A percentile compares a stretch with the other conserved stretches of the same genome.
Conservation (phyloP, 1,140 invertebrate species). For the Acromyrmex charruanus region DNA sequence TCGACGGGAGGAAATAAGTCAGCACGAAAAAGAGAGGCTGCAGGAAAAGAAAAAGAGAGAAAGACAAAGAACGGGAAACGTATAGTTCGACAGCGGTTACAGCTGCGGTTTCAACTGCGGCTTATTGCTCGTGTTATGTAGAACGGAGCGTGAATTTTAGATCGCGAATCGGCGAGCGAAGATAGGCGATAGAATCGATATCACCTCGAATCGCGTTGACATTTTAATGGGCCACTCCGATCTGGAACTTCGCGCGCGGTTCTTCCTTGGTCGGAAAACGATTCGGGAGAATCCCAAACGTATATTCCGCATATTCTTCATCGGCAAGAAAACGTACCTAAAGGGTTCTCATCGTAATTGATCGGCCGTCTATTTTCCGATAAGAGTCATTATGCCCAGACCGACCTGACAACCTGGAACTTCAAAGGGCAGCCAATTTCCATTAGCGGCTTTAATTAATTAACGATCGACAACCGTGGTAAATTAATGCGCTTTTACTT, state of each 20-base stretch:
- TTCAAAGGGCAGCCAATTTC: constrained; percentile 57
- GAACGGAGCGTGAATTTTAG: constrained; percentile 35
- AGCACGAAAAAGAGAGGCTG: not conserved
- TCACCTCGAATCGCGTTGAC: constrained; percentile 12
- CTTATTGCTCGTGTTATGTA: constrained; percentile 50
- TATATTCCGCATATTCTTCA: constrained; percentile 23
- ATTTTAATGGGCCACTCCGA: constrained; percentile 47
- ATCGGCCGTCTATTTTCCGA: constrained; percentile 68
- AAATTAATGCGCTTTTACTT: constrained; percentile 63
- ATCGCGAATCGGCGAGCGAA: not conserved
- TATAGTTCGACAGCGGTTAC: not conserved
- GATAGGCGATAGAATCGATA: constrained; percentile 48
- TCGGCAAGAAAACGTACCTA: constrained; percentile 17
- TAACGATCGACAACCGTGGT: constrained; percentile 57
- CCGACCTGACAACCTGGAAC: constrained; percentile 37
- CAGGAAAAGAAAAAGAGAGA: not conserved
- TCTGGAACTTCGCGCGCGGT: constrained; percentile 5
- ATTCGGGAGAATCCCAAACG: not conserved
- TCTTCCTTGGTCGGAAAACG: not conserved
- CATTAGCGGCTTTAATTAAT: constrained; percentile 65
- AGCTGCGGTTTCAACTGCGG: constrained; percentile 12
- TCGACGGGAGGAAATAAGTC: not conserved
- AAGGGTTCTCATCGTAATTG: constrained; percentile 65
- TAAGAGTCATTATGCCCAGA: constrained; percentile 55
- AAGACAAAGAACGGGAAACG: not conserved